Evolutionary conservation across 1,140 invertebrate genomes (phyloP), one percentile per base, ranked within the genome.

Genomic region (Liolophura sinensis): DNA sequence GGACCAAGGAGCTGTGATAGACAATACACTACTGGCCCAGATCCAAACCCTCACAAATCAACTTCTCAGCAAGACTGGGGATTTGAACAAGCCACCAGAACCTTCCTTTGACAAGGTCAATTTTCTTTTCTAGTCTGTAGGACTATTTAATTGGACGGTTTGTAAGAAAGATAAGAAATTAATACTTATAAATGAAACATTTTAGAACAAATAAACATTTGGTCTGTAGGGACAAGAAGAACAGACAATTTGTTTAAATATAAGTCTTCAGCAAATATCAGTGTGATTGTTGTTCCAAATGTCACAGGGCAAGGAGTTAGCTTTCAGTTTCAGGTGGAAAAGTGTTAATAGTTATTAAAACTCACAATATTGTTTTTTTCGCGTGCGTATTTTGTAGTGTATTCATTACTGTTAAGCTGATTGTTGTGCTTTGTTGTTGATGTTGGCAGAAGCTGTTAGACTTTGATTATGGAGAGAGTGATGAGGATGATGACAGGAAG

Each of bases 391-490:
- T 27, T 6, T 7, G 15, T n/a, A 59, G 15, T 31, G 15, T n/a
- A 22, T 60, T 31, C 3, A 48, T 46, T 1, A 7, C n/a, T 60
- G 3, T 54, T 20, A 20, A 54, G 3, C 51, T 54, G 51, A 12
- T 54, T 24, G 22, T 54, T 54, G 12, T 54, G 18, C 22, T 54
- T n/a, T 24, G 3, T 24, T 54, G 56, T 56, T 64, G 3, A n/a
- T 55, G 60, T 62, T 73, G 90, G 89, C 78, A 91, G 79, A 92
- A 93, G 80, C 78, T 94, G 1, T 81, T 94, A 25, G 92, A 93
- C 78, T 93, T 92, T 85, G 92, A 93, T 82, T 93, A 93, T 84
- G 91, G 90, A 0, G 91, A 92, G 71, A 91, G 92, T 78, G 91
- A 92, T 70, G 92, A 93, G 46, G 92, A 93, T 60, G 83, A 83